These are phyloP conservation scores for Limnothrissa miodon DNA, from an alignment of 2,113 vertebrate genomes.

Conservation along the genomic window DNA sequence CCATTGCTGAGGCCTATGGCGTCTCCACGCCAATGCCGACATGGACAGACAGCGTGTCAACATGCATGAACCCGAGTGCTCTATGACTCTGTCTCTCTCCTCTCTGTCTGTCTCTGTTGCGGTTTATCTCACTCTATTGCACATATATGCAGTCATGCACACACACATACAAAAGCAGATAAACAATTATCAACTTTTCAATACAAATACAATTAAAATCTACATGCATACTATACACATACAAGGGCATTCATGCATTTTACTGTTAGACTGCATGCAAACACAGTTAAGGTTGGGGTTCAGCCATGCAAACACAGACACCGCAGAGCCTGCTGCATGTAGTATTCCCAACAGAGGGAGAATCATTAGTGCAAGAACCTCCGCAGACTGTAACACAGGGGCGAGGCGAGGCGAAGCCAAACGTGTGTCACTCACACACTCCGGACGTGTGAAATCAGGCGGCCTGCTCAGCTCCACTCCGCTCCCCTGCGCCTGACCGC, in stretches of 20 bases:
- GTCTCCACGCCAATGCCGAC: background rate
- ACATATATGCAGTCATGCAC: background rate
- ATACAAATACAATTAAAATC: background rate
- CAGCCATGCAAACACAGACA: background rate
- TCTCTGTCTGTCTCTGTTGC: background rate
- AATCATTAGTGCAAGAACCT: background rate
- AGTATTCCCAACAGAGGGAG: background rate
- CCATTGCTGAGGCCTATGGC: background rate
- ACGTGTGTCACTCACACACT: background rate
- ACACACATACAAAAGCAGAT: background rate
- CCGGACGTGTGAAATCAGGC: background rate
- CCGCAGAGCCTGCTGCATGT: background rate
- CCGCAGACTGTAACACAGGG: too few relatives aligned
- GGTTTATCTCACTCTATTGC: background rate
- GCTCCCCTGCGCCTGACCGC: background rate
- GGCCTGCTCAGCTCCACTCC: background rate
- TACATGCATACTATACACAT: background rate
- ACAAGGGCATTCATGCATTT: background rate
- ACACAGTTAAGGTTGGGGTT: background rate
- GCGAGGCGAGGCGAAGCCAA: background rate
- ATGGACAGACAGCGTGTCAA: conserved; percentile 6
- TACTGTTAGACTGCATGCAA: background rate
- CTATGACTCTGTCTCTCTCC: background rate
- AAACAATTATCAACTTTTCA: background rate
- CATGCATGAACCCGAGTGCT: background rate